A percentile compares a stretch with the other conserved stretches of the same genome.
Conservation (phyloP, 2,888 invertebrate genomes). For the Synanthedon myopaeformis region DNA sequence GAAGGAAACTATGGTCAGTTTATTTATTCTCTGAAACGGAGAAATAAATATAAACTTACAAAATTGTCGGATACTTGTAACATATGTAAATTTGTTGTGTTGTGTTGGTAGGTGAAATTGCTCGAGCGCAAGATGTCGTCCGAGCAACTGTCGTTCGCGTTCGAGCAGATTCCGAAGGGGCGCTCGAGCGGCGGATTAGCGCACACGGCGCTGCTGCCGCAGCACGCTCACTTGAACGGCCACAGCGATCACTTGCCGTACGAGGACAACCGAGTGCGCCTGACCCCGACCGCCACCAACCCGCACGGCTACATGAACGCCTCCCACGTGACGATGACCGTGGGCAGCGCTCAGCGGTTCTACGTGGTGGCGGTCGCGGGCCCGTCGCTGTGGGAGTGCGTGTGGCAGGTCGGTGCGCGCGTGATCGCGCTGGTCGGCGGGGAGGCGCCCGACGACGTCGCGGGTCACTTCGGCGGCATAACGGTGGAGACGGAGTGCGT, state of each 20-base stretch:
- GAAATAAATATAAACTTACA: not conserved
- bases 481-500: conserved; percentile 25
- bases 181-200: conserved; percentile 76
- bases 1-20: conserved; percentile 81
- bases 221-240: conserved; percentile 71
- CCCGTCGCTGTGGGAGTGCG: conserved; percentile 85
- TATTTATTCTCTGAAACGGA: not conserved
- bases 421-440: conserved; percentile 84
- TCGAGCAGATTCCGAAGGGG: conserved; percentile 85
- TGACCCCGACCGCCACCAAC: conserved; percentile 86
- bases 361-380: conserved; percentile 72
- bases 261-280: conserved; percentile 87
- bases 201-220: conserved; percentile 78
- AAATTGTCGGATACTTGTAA: no score
- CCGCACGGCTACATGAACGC: conserved; percentile 93
- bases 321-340: conserved; percentile 89
- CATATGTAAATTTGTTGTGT: no score
- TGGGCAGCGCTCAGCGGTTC: conserved; percentile 85
- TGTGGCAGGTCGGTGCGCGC: conserved; percentile 89
- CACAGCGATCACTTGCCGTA: conserved; percentile 87
- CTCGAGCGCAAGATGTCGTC: conserved; percentile 73
- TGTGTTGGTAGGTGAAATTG: conserved; percentile 26
- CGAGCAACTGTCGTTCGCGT: conserved; percentile 83
- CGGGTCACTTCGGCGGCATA: conserved; percentile 74
- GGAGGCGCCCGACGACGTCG: conserved; percentile 59